phyloP scores from a whole-genome alignment of 2,113 vertebrate genomes.

The Labeo catla region DNA sequence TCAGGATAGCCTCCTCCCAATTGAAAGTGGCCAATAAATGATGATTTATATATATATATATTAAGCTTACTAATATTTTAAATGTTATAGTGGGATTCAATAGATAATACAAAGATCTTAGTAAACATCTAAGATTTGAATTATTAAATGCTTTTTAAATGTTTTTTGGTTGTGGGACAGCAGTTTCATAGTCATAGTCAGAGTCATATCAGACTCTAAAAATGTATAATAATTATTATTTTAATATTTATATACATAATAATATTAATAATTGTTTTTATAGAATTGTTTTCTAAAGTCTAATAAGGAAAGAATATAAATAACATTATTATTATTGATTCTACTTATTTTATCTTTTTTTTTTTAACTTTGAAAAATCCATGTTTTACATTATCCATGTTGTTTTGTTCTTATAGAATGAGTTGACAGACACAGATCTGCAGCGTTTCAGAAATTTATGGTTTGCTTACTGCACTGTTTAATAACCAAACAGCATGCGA shows the following conservation, averaged over 20 bases:
- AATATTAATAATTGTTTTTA: neutral
- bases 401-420: neutral
- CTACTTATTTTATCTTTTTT: neutral
- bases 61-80: too few species aligned
- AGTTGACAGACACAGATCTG: neutral
- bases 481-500: slow-evolving; percentile 18
- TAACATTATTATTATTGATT: neutral
- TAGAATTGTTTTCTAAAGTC: neutral
- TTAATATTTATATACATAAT: neutral
- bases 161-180: too few species aligned
- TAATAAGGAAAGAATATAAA: neutral
- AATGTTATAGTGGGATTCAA: too few species aligned
- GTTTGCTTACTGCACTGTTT: slow-evolving; percentile 12
- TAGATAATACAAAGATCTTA: too few species aligned
- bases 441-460: neutral
- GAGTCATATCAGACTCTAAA: too few species aligned
- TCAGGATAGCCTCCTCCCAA: too few species aligned
- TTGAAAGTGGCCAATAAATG: too few species aligned
- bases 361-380: neutral
- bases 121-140: too few species aligned
- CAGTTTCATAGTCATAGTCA: too few species aligned
- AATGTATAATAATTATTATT: neutral
- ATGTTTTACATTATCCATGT: neutral
- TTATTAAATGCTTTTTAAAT: too few species aligned
- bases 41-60: too few species aligned